Evolutionary conservation across 2,888 invertebrate species (phyloP).

Genomic region (Morpho helenor): DNA sequence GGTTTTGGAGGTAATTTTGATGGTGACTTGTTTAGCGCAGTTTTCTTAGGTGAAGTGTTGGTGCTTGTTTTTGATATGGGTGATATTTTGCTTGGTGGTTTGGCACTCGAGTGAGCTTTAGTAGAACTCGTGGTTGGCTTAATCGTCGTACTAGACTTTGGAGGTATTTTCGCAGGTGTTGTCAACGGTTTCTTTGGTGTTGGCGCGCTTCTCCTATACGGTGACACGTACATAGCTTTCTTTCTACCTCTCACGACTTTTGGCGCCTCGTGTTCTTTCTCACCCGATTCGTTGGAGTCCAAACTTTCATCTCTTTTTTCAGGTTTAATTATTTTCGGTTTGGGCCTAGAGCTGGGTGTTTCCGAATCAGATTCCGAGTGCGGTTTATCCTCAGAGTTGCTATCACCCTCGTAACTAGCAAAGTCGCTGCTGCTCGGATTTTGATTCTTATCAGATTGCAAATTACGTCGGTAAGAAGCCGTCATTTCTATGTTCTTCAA

Average conservation of each 20-base stretch:
- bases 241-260: slow-evolving; percentile 83
- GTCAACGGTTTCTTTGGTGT: slow-evolving; percentile 49
- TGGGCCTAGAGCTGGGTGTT: slow-evolving; percentile 48
- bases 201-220: slow-evolving; percentile 66
- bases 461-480: slow-evolving; percentile 50
- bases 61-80: slow-evolving; percentile 44
- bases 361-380: slow-evolving; percentile 69
- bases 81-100: slow-evolving; percentile 47
- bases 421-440: slow-evolving; percentile 61
- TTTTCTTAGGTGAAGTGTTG: slow-evolving; percentile 61
- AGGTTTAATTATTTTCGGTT: slow-evolving; percentile 81
- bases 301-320: slow-evolving; percentile 59
- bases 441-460: slow-evolving; percentile 40
- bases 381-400: slow-evolving; percentile 77
- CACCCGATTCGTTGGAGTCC: slow-evolving; percentile 68
- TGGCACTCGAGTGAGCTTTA: slow-evolving; percentile 52
- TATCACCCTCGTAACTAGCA: slow-evolving; percentile 78
- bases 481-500: slow-evolving; percentile 70
- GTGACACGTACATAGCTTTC: slow-evolving; percentile 84
- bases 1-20: slow-evolving; percentile 47
- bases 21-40: slow-evolving; percentile 49
- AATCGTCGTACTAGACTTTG: slow-evolving; percentile 37
- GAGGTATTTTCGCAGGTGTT: slow-evolving; percentile 29
- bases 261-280: slow-evolving; percentile 61
- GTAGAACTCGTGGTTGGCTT: slow-evolving; percentile 38